These are phyloP conservation scores for Helarctos malayanus DNA, from an alignment of 2,797 vertebrate genomes.

Conservation along the genomic window DNA sequence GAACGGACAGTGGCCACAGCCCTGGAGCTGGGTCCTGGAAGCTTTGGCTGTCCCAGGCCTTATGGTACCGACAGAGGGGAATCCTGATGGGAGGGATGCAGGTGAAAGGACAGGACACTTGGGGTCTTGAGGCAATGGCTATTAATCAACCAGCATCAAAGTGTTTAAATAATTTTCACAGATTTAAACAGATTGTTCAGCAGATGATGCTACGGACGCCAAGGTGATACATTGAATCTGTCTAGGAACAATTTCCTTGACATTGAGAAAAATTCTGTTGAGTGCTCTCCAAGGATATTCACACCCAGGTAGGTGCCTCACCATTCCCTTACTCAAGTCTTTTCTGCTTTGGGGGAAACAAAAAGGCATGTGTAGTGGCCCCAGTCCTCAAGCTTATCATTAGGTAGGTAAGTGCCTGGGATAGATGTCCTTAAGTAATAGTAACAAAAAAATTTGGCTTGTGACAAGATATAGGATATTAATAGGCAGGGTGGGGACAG, in stretches of 20 bases:
- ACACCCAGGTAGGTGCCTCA: neutral
- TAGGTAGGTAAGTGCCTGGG: neutral
- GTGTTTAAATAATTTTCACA: neutral
- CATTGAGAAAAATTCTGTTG: neutral
- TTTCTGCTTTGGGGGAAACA: neutral
- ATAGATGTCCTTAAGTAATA: neutral
- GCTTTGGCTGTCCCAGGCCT: neutral
- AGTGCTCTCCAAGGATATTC: neutral
- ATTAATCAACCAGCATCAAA: neutral
- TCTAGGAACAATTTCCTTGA: neutral
- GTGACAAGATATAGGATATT: neutral
- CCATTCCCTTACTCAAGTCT: neutral
- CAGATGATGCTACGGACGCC: neutral
- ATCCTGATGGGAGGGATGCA: fast-evolving
- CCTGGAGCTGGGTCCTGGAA: neutral
- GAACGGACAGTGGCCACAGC: fast-evolving
- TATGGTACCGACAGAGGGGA: neutral
- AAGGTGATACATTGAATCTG: neutral
- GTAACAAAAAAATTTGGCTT: neutral
- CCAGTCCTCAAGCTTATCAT: neutral
- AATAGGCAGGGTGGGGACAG: neutral
- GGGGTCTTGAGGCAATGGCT: neutral
- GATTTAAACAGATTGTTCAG: neutral
- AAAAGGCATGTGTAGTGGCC: neutral
- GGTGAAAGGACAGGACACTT: neutral